Conservation (phyloP, 2,797 vertebrate genomes). For the Cossypha polioptera region DNA sequence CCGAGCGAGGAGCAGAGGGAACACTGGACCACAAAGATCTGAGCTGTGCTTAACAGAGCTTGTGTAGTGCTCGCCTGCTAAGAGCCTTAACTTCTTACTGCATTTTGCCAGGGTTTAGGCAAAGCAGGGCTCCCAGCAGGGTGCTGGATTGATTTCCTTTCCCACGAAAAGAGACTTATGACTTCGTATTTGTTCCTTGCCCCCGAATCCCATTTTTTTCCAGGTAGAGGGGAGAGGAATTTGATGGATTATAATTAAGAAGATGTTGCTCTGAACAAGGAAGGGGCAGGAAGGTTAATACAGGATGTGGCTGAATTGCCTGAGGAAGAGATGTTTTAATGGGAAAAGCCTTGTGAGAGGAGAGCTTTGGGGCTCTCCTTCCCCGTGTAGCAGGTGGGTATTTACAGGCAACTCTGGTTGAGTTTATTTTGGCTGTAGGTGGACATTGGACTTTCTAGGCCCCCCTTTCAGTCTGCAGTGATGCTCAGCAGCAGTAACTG, state of each 20-base stretch:
- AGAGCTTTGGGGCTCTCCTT: not conserved
- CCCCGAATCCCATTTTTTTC: conserved; percentile 10
- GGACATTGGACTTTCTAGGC: not conserved
- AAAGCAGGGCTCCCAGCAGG: conserved; percentile 47
- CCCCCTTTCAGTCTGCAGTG: not conserved
- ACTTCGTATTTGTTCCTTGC: conserved; percentile 4
- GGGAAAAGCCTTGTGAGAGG: not conserved
- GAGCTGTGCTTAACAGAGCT: not conserved
- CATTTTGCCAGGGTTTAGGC: conserved; percentile 46
- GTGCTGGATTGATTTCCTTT: conserved; percentile 1
- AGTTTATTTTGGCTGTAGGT: not conserved
- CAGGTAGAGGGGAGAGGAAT: conserved; percentile 11
- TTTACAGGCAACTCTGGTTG: not conserved
- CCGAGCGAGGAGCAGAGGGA: fast-evolving
- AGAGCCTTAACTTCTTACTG: conserved; percentile 63
- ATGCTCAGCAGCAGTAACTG: not conserved
- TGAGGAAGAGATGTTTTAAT: not conserved
- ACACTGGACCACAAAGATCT: not conserved
- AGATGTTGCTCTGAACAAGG: not conserved
- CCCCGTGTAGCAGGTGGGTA: fast-evolving
- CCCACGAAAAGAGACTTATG: conserved; percentile 34
- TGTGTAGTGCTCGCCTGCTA: not conserved
- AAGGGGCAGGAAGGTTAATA: not conserved
- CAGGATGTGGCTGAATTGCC: not conserved
- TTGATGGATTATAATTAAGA: conserved; percentile 41